These are phyloP conservation scores for Picathartes gymnocephalus DNA, from an alignment of 2,113 vertebrate genomes.

Conservation along the genomic window DNA sequence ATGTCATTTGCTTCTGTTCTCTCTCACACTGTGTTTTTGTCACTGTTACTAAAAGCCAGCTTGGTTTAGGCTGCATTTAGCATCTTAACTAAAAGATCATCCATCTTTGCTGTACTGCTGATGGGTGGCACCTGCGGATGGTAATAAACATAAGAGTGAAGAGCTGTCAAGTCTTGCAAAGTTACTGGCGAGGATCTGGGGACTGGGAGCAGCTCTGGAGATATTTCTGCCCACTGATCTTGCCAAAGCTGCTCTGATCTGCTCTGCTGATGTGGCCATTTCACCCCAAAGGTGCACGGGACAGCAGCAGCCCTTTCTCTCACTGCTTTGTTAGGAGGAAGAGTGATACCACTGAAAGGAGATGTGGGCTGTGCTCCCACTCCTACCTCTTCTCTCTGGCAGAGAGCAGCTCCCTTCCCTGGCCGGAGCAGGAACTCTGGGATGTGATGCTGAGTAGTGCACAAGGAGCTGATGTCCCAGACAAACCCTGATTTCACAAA, in stretches of 20 bases:
- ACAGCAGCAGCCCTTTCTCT: background rate
- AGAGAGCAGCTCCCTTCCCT: background rate
- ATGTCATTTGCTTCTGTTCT: background rate
- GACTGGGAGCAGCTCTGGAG: background rate
- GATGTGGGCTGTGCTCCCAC: background rate
- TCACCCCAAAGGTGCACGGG: background rate
- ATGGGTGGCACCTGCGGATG: background rate
- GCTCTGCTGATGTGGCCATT: background rate
- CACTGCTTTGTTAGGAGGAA: background rate
- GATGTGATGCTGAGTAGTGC: background rate
- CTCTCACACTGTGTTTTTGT: background rate
- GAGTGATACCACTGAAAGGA: background rate
- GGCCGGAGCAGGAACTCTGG: background rate
- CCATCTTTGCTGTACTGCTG: background rate
- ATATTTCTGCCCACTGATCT: background rate
- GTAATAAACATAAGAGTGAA: background rate
- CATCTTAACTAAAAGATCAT: background rate
- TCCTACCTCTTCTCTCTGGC: background rate
- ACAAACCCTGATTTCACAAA: background rate
- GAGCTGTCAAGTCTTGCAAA: background rate
- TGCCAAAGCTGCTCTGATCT: background rate
- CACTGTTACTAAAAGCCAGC: background rate
- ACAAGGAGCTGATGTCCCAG: background rate
- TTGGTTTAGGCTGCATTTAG: background rate
- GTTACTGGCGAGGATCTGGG: background rate